Evolutionary conservation across 92 coral and sea anemone species (phyloP).

Genomic region (Chrysogorgia sp.): DNA sequence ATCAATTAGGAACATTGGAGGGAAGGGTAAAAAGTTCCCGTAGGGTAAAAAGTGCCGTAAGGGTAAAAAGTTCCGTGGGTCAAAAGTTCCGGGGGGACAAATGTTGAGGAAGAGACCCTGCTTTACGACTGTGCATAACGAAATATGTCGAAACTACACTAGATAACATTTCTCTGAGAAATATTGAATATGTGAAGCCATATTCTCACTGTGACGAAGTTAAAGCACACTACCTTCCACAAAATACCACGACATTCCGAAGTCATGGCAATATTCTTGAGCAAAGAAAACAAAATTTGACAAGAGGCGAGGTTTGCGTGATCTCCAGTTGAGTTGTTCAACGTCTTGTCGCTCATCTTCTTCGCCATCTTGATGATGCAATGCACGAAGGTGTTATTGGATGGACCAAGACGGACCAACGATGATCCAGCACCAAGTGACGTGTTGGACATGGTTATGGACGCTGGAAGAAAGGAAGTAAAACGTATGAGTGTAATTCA

Average conservation of each 20-base stretch:
- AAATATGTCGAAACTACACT: no score
- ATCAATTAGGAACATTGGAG: no score
- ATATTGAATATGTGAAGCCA: no score
- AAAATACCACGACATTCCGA: slow-evolving; percentile 91
- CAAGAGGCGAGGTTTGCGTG: slow-evolving; percentile 65
- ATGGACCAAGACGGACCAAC: slow-evolving; percentile 41
- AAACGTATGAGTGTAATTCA: no score
- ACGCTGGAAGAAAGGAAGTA: slow-evolving; percentile 46
- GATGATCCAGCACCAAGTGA: slow-evolving; percentile 56
- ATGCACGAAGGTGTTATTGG: slow-evolving; percentile 76
- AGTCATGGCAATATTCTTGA: slow-evolving; percentile 75
- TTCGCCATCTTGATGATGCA: slow-evolving; percentile 73
- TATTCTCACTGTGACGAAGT: no score
- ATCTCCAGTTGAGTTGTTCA: slow-evolving; percentile 67
- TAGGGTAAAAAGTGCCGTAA: no score
- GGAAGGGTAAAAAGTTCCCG: no score
- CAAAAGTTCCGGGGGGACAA: no score
- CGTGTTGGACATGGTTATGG: slow-evolving; percentile 66
- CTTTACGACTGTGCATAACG: no score
- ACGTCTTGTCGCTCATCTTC: slow-evolving; percentile 66
- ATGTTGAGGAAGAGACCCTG: no score
- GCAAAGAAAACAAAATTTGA: slow-evolving; percentile 67
- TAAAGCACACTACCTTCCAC: slow-evolving; percentile 96
- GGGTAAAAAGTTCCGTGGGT: no score
- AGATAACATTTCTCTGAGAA: no score